Evolutionary conservation across 2,888 invertebrate species (phyloP), one percentile per base, ranked within the genome.

Genomic region (Drosophila mercatorum): DNA sequence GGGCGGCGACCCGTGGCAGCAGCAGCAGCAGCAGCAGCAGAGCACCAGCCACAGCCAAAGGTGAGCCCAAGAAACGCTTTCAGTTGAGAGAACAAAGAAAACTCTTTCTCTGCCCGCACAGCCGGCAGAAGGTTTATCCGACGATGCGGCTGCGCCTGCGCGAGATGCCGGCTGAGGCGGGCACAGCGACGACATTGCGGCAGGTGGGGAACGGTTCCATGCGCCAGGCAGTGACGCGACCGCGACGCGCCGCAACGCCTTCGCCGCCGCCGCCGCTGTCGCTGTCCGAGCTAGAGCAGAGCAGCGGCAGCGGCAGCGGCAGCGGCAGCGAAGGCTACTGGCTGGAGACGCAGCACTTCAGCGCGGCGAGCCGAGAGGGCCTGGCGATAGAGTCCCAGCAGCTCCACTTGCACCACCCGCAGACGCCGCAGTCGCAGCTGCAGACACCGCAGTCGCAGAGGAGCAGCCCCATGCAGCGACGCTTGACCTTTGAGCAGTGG

Each of bases 401-500:
- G 36, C 3, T 1, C 28, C 26, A 36, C 2, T 1, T 4, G 11
- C 12, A 6, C 17, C 22, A n/a, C 7, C n/a, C 26, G 2, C 4
- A 11, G 2, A 46, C 10, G 17, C 12, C 12, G 8, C 43, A 26
- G 14, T 1, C 0, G n/a, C 49, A 31, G 28, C 14, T 3, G 10
- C 31, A 1, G 5, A 2, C 8, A 5, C 5, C n/a, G 12, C 41
- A n/a, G 17, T 3, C 2, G 36, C 47, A 28, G 47, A 31, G 28
- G 3, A 10, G 0, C 5, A 10, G 0, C 5, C 6, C 7, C n/a
- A 2, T 2, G 3, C 17, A 28, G 4, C 61, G 26, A 2, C 68
- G 68, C n/a, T 10, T 72, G 49, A 75, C 57, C 57, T 80, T 75
- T 22, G 78, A 80, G 5, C 47, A 75, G 53, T 80, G 80, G 81